These are phyloP conservation scores for Diabrotica virgifera DNA, from an alignment of 1,140 invertebrate species.

Conservation along the genomic window DNA sequence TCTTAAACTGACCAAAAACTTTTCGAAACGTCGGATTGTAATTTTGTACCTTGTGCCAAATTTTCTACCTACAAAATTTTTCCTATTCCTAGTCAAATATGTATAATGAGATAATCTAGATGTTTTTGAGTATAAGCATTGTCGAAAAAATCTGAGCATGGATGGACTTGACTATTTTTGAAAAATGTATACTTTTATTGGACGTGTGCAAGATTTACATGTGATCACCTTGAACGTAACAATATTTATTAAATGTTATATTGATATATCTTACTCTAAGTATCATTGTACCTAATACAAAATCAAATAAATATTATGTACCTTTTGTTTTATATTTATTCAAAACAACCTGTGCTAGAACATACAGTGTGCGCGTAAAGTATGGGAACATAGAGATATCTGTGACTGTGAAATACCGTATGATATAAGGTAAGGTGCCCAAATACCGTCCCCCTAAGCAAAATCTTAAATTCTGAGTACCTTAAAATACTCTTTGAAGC, in stretches of 20 bases:
- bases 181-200: neutral
- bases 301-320: neutral
- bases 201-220: neutral
- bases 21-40: too few species aligned
- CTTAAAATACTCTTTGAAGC: too few species aligned
- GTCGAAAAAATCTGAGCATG: neutral
- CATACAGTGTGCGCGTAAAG: too few species aligned
- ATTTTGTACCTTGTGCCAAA: neutral
- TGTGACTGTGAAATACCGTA: too few species aligned
- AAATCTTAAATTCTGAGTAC: too few species aligned
- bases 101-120: neutral
- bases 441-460: too few species aligned
- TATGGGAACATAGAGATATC: too few species aligned
- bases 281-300: neutral
- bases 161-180: neutral
- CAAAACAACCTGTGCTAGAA: too few species aligned
- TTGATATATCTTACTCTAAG: neutral
- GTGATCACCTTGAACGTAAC: neutral
- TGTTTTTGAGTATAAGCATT: neutral
- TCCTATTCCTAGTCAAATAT: conserved; percentile 3
- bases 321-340: too few species aligned
- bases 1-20: too few species aligned
- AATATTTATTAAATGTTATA: neutral
- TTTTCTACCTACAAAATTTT: neutral
- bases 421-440: too few species aligned